Base-by-base conservation (phyloP, 2,113 vertebrate species). In the Dendrocopos noguchii region DNA sequence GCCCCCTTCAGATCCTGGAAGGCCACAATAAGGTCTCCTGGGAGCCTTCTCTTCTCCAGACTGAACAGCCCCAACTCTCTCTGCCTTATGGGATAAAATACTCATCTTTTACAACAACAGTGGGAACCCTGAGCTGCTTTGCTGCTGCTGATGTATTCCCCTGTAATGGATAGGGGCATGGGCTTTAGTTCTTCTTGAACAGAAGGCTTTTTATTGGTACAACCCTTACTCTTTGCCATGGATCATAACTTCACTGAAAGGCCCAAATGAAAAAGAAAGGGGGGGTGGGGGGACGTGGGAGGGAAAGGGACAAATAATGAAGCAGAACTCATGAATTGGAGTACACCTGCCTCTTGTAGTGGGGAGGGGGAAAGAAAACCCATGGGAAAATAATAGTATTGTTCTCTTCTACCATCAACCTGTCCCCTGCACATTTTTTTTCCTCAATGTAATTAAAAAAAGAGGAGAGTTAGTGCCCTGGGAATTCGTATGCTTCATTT, bases 401-500 rank as follows among this genome's bases (percentile, higher is more conserved):
- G 65, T 86, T 90, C 77, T 87, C 55, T 29, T 89, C 76, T 80
- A 36, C 71, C 39, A 65, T 68, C 53, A 86, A 29, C 7, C 31
- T 1, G 1, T 18, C 27, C n/a, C 20, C 31, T 53, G 36, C 25
- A n/a, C 11, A 39, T 66, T 84, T 90, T 88, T 39, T 29, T 29
- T 29, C 25, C 55, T 53, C 29, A 63, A 63, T 2, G 6, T 64
- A 85, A 80, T 90, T 90, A 88, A 84, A 90, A 90, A 85, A 90
- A 85, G 82, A 59, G 31, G 42, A 56, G 65, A 78, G 47, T 12
- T 75, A 57, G 44, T 18, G 19, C 86, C 77, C 65, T 84, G 80
- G 70, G 55, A 95, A 88, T 88, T 67, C 72, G 4, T 33, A 88
- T 78, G 93, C 77, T 86, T 90, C 70, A 75, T 78, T 95, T 93